Evolutionary conservation across 2,113 vertebrate species (phyloP).

Genomic region (Hystrix brachyura): DNA sequence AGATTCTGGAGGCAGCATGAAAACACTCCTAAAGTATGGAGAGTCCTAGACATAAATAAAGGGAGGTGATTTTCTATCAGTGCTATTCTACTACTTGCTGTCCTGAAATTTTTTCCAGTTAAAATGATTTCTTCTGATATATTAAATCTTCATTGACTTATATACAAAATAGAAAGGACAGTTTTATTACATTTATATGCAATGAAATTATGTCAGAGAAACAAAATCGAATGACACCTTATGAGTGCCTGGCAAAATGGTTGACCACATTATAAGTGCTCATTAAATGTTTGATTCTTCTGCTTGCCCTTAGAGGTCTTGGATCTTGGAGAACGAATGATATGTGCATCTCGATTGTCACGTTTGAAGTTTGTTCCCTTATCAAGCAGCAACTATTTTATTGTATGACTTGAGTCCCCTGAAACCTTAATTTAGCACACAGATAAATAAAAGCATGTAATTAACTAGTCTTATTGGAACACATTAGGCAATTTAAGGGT

Average conservation of each 20-base stretch:
- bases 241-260: background rate
- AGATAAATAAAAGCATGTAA: constrained; percentile 36
- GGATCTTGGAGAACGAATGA: background rate
- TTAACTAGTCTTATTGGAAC: constrained; percentile 55
- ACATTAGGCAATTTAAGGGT: constrained; percentile 61
- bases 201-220: constrained; percentile 55
- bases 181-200: background rate
- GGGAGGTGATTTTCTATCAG: background rate
- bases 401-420: background rate
- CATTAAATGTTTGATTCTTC: constrained; percentile 36
- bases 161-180: background rate
- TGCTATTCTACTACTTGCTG: background rate
- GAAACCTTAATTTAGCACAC: constrained; percentile 47
- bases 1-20: background rate
- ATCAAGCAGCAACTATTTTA: background rate
- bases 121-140: constrained; percentile 47
- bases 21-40: background rate
- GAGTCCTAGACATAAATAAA: background rate
- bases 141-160: constrained; percentile 14
- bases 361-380: background rate
- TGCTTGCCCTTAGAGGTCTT: background rate
- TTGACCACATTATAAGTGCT: background rate
- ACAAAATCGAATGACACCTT: constrained; percentile 30
- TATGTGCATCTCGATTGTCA: background rate
- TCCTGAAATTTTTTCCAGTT: background rate